Percentiles rank a stretch among this genome's conserved stretches.
Conservation (phyloP, 2,797 vertebrate genomes). For the Sebastes reedi region DNA sequence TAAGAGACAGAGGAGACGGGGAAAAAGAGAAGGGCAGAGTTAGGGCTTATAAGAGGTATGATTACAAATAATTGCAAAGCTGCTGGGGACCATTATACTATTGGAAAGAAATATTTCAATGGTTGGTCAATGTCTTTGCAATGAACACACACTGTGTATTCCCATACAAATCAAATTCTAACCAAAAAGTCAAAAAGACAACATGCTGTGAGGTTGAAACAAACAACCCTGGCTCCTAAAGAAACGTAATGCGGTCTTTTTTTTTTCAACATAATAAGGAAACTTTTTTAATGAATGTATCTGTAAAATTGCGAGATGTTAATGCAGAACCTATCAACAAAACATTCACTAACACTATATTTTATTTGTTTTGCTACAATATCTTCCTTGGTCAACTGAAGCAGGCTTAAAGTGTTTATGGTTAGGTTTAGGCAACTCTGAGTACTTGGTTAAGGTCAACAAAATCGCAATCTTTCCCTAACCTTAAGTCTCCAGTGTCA, state of each 20-base stretch:
- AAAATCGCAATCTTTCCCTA: neutral
- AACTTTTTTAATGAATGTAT: neutral
- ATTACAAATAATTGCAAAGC: slow-evolving; percentile 17
- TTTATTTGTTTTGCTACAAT: too few relatives aligned
- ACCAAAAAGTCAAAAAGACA: neutral
- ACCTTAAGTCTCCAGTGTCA: neutral
- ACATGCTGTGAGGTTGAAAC: neutral
- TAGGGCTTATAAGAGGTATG: slow-evolving; percentile 14
- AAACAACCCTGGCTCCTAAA: neutral
- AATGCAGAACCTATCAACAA: too few relatives aligned
- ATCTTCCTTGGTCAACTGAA: too few relatives aligned
- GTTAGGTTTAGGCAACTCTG: neutral
- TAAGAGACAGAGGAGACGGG: slow-evolving; percentile 8
- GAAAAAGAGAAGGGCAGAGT: neutral
- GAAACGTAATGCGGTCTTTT: neutral
- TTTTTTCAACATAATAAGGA: neutral
- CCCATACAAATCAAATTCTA: neutral
- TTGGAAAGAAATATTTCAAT: neutral
- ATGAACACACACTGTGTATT: neutral
- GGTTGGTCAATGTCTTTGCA: neutral
- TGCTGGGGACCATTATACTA: neutral
- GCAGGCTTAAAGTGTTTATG: neutral
- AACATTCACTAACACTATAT: too few relatives aligned
- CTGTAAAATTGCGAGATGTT: neutral
- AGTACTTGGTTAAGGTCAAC: neutral